phyloP scores from a whole-genome alignment of 2,113 vertebrate genomes.

The Mus musculus region DNA sequence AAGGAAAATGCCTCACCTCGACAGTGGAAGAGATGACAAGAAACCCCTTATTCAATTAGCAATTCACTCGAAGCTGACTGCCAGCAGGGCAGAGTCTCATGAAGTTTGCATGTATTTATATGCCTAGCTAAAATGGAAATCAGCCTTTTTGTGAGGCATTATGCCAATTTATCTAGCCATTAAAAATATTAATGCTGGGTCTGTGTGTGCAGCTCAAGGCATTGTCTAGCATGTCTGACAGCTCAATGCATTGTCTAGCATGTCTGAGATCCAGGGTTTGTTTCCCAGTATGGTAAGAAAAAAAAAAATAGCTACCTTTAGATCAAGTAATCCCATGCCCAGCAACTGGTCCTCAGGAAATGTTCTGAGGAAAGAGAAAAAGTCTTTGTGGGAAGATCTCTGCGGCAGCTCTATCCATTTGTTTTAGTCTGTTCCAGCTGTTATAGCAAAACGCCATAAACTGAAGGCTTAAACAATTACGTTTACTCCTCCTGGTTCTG shows the following conservation, averaged over 20 bases:
- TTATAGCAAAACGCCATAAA: not conserved
- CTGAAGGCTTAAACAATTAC: not conserved
- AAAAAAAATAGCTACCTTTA: constrained; percentile 25
- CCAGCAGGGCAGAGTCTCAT: not conserved
- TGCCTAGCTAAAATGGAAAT: constrained; percentile 38
- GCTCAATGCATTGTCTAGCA: not conserved
- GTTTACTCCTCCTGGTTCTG: not conserved
- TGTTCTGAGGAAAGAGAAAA: constrained; percentile 41
- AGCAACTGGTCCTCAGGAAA: constrained; percentile 34
- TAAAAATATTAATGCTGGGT: constrained; percentile 2
- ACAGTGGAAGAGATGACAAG: constrained; percentile 13
- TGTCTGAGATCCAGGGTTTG: not conserved
- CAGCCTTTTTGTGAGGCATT: not conserved
- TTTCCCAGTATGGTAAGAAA: not conserved
- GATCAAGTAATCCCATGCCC: not conserved
- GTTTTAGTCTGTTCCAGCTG: not conserved
- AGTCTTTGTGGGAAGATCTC: not conserved
- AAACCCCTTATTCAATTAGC: not conserved
- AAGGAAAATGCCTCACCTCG: not conserved
- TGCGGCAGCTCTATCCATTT: not conserved
- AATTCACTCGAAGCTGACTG: constrained; percentile 1
- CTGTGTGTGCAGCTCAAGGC: not conserved
- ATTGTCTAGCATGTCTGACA: not conserved
- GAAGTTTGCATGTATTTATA: constrained; percentile 31
- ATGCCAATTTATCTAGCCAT: not conserved